A percentile compares a stretch with the other conserved stretches of the same genome.
Conservation (phyloP, 2,888 invertebrate genomes). For the Cosmia trapezina region DNA sequence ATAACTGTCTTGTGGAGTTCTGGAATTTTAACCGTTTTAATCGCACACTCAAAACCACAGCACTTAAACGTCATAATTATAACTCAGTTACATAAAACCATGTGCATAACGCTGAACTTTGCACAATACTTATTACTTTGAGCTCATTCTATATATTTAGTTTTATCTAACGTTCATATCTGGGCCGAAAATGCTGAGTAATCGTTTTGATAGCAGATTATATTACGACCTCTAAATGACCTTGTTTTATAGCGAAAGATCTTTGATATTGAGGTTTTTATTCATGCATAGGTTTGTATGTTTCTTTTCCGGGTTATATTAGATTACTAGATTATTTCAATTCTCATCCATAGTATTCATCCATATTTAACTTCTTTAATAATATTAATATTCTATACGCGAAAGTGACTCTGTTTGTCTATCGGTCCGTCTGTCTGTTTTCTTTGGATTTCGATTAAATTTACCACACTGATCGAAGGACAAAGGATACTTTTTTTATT, state of each 20-base stretch:
- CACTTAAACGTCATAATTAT: neutral
- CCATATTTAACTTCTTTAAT: neutral
- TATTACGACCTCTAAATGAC: conserved; percentile 24
- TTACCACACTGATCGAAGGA: neutral
- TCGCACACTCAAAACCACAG: conserved; percentile 2
- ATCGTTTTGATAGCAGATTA: conserved; percentile 23
- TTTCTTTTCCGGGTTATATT: neutral
- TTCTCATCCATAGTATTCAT: neutral
- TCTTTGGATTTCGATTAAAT: neutral
- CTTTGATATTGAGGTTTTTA: neutral
- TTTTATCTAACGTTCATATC: conserved; percentile 37
- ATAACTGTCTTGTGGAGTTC: neutral
- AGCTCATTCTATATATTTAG: conserved; percentile 36
- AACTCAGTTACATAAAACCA: conserved; percentile 4
- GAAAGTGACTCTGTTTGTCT: neutral
- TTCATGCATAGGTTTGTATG: neutral
- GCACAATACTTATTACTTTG: conserved; percentile 37
- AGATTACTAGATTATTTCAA: neutral
- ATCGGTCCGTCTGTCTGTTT: neutral
- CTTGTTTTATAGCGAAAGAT: conserved; percentile 23
- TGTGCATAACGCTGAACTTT: conserved; percentile 29
- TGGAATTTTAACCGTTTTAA: conserved; percentile 17
- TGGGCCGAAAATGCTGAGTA: conserved; percentile 25
- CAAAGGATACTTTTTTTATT: neutral
- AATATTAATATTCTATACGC: neutral